phyloP scores from a whole-genome alignment of 2,888 invertebrate species.

The Nymphalis polychloros region DNA sequence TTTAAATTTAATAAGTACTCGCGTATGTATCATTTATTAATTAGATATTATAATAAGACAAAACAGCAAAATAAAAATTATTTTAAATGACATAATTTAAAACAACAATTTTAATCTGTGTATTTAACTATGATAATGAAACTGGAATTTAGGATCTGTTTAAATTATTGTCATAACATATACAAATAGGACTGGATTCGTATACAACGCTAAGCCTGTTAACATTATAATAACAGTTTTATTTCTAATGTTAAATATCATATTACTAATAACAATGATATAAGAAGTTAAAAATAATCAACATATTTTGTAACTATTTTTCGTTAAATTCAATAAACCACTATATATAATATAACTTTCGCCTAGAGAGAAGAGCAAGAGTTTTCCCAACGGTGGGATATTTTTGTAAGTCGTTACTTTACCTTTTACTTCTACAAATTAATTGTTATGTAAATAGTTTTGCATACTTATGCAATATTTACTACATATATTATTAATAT shows the following conservation, averaged over 20 bases:
- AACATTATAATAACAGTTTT: not conserved
- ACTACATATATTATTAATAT: not conserved
- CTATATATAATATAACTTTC: no score
- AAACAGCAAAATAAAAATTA: not conserved
- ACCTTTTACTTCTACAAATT: not conserved
- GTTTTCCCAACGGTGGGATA: no score
- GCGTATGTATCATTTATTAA: no score
- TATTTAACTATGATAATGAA: constrained; percentile 16
- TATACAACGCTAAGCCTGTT: not conserved
- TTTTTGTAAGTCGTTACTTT: no score
- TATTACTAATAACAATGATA: not conserved
- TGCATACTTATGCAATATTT: constrained; percentile 3
- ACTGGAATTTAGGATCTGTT: constrained; percentile 24
- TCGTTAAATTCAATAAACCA: no score
- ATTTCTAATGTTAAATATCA: not conserved
- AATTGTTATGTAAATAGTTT: not conserved
- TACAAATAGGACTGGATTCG: not conserved
- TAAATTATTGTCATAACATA: constrained; percentile 21
- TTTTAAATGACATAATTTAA: not conserved
- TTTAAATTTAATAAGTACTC: no score
- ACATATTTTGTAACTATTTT: no score
- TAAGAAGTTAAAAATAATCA: no score
- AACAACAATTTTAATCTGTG: not conserved
- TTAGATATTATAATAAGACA: no score
- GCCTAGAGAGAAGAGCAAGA: no score